Evolutionary conservation across 2,797 vertebrate species (phyloP).

Genomic region (Sciurus carolinensis): DNA sequence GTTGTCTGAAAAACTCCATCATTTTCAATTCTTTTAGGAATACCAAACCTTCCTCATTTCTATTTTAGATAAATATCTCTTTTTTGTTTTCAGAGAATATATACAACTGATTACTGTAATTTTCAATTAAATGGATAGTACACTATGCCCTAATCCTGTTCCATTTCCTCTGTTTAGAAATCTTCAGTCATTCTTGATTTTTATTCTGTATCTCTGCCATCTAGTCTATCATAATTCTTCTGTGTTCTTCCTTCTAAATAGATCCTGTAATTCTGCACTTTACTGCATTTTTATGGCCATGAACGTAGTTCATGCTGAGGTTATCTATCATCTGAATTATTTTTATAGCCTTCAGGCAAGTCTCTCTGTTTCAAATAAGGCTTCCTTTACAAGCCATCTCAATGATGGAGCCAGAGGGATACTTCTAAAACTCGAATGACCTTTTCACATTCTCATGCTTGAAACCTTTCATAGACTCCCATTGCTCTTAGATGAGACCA

Average conservation of each 20-base stretch:
- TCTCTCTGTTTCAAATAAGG: neutral
- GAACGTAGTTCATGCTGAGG: neutral
- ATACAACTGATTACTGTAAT: neutral
- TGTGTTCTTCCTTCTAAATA: conserved; percentile 16
- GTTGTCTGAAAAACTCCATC: neutral
- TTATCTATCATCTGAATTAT: neutral
- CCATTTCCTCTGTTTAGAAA: neutral
- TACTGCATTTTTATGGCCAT: neutral
- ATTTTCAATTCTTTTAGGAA: neutral
- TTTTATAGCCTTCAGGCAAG: neutral
- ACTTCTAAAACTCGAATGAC: neutral
- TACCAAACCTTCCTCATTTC: neutral
- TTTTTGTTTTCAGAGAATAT: neutral
- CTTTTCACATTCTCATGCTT: conserved; percentile 15
- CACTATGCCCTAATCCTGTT: neutral
- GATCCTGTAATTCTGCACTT: neutral
- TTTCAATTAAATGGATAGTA: neutral
- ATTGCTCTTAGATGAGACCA: neutral
- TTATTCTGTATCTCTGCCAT: neutral
- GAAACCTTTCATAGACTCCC: neutral
- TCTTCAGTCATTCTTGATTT: conserved; percentile 19
- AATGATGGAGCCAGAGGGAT: neutral
- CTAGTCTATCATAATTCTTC: neutral
- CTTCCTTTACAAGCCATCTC: neutral
- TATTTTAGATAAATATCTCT: neutral